Evolutionary conservation across 2,888 invertebrate genomes (phyloP).

Genomic region (Endomychus coccineus): DNA sequence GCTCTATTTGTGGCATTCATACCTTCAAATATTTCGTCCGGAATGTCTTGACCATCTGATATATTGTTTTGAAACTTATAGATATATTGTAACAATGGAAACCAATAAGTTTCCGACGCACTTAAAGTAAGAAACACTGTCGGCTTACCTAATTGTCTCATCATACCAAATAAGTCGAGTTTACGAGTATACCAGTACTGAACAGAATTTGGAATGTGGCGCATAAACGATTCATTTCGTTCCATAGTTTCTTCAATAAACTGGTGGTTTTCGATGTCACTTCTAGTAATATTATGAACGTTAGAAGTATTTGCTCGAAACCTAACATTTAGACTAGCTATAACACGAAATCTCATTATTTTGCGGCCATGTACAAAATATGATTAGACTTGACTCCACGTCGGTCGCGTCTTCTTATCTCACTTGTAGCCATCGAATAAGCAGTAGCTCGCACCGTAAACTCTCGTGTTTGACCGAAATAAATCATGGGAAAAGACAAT

Average conservation of each 20-base stretch:
- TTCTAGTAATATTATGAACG: conserved; percentile 29
- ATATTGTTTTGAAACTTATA: conserved; percentile 24
- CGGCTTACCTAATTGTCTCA: conserved; percentile 37
- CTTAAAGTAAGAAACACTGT: conserved; percentile 39
- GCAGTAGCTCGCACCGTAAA: conserved; percentile 15
- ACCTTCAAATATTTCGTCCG: conserved; percentile 10
- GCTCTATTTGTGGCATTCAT: conserved; percentile 23
- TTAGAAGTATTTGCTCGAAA: conserved; percentile 28
- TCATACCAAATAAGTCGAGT: conserved; percentile 40
- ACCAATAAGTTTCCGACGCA: conserved; percentile 40
- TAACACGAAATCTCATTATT: conserved; percentile 9
- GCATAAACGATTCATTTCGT: conserved; percentile 35
- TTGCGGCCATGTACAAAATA: conserved; percentile 10
- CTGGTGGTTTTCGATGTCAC: conserved; percentile 29
- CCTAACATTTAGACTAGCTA: conserved; percentile 29
- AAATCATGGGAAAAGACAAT: conserved; percentile 11
- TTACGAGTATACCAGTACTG: conserved; percentile 37
- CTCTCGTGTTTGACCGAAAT: conserved; percentile 8
- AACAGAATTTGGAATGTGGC: conserved; percentile 37
- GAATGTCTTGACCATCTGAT: conserved; percentile 15
- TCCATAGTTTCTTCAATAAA: conserved; percentile 33
- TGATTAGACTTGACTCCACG: conserved; percentile 11
- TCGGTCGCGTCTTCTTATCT: conserved; percentile 9
- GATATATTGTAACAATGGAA: conserved; percentile 31
- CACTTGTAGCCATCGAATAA: conserved; percentile 15